Evolutionary conservation across 2,888 invertebrate genomes (phyloP), one percentile per base, ranked within the genome.

Genomic region (Phyllotreta cruciferae): DNA sequence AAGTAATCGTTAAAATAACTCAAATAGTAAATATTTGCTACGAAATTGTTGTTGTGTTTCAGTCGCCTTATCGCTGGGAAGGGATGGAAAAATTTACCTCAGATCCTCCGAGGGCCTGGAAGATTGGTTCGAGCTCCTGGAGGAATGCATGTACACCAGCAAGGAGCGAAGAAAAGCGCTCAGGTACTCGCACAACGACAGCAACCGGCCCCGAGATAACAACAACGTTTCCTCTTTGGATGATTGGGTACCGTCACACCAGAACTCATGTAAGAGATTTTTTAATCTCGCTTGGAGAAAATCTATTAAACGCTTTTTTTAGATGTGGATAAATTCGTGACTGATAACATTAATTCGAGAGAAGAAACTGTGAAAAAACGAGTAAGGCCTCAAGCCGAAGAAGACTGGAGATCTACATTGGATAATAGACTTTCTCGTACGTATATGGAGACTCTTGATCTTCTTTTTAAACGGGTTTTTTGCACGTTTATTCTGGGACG

Each of bases 81-180:
- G 85, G 64, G 80, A 80, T 65, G 80, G 80, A 35, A 79, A 82
- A 67, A 82, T 85, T 56, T 81, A 83, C 62, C 77, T 85, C 38
- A 74, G 84, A 66, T 80, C 83, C 37, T 77, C 82, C 54, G 85
- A 86, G 66, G 87, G 86, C 53, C 80, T 87, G 45, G 87, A 88
- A 77, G 87, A 87, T 76, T 88, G 88, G 87, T 87, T 86, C 75
- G 86, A 88, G 77, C 79, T 87, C 66, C 78, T 88, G 53, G 87
- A 87, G 83, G 88, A 88, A 78, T 88, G 88, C 74, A 86, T 85
- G 70, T 77, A 85, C 73, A 85, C 84, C 69, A 88, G 88, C 70
- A 88, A 88, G 75, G 87, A 87, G 74, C 81, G 88, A 47, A 80
- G 88, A 58, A 83, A 83, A 71, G 86, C 86, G 4, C 78, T 88